These are phyloP conservation scores for Timema cristinae DNA, from an alignment of 2,888 invertebrate species.

Conservation along the genomic window DNA sequence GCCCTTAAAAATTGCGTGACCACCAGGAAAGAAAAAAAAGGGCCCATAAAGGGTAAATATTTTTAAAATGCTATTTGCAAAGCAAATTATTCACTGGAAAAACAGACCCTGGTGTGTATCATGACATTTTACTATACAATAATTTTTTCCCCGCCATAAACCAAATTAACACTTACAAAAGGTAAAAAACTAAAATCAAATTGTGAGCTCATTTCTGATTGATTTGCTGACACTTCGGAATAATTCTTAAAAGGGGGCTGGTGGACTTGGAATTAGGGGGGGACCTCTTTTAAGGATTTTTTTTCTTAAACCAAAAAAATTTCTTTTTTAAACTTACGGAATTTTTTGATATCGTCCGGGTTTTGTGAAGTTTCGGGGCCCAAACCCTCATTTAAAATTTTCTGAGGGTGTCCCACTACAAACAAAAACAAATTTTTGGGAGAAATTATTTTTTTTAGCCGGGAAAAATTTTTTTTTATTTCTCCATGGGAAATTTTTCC, in stretches of 20 bases:
- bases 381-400: conserved; percentile 46
- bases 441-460: not conserved
- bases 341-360: conserved; percentile 44
- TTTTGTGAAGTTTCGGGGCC: conserved; percentile 43
- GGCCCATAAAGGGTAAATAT: no score
- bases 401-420: conserved; percentile 43
- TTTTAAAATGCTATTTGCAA: no score
- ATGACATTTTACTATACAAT: no score
- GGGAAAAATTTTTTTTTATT: not conserved
- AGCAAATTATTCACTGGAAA: no score
- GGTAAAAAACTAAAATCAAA: not conserved
- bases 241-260: conserved; percentile 24
- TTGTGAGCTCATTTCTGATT: conserved; percentile 5
- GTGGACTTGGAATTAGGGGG: conserved; percentile 22
- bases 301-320: conserved; percentile 27
- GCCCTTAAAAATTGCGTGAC: no score
- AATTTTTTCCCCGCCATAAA: no score
- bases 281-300: conserved; percentile 22
- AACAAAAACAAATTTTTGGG: conserved; percentile 21
- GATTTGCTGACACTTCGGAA: not conserved
- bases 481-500: no score
- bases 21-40: no score
- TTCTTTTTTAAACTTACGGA: conserved; percentile 47
- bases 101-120: no score
- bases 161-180: not conserved